Base-by-base conservation (phyloP, 2,113 vertebrate genomes). In the Limnothrissa miodon region DNA sequence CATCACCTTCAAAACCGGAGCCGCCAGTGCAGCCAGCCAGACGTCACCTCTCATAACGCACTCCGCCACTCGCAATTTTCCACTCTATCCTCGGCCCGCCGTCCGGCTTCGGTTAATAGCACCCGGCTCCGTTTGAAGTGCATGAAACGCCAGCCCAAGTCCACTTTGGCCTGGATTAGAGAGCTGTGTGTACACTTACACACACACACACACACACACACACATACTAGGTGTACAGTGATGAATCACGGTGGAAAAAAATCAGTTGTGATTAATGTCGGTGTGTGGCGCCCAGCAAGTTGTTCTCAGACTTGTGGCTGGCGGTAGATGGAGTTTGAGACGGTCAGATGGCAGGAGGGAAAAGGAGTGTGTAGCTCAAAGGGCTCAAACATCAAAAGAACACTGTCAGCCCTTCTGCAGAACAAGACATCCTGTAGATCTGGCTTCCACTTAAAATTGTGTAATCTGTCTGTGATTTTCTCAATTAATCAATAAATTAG, bases 91-190 rank as follows among this genome's bases (percentile, higher is more conserved):
- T 6, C 42, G 42, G 42, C n/a, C n/a, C n/a, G n/a, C 66, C 33
- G 33, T 1, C 13, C 66, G 66, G 66, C 66, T 74, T 36, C 66
- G 25, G 29, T 33, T 74, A 74, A 74, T 74, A 74, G 4, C 66
- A 13, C 29, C 66, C 66, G 29, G 59, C 66, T 74, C 66, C 17
- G 66, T 74, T 74, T 74, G 66, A 74, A 74, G 66, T 74, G 66
- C 66, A 17, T 33, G 10, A 74, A n/a, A 33, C 17, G 66, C 33
- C 36, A 33, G 5, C 66, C 29, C 29, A 33, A 29, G 29, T 74
- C 29, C 66, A 74, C 66, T 74, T 74, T 74, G 66, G 66, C 66
- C 17, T 70, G 44, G 45, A 10, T 70, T 79, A 56, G 42, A n/a
- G 13, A 45, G 19, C 29, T 74, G 29, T 74, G 25, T 62, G 25